Conservation (phyloP, 2,888 invertebrate genomes). For the Leptopterna dolabrata region DNA sequence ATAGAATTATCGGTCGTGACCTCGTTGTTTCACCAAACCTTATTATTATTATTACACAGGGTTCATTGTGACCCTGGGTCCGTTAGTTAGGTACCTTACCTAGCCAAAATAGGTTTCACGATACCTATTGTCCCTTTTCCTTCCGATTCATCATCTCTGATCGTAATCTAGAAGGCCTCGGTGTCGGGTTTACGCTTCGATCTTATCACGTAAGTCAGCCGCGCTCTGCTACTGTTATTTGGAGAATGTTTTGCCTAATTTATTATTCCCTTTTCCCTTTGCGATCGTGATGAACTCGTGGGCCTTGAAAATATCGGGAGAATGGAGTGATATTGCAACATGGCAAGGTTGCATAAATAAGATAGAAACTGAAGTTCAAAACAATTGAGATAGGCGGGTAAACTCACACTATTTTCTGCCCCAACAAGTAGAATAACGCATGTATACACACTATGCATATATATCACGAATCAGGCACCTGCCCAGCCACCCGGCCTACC, state of each 20-base stretch:
- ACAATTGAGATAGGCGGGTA: too few relatives aligned
- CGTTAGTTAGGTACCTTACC: not conserved
- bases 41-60: too few relatives aligned
- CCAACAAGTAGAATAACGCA: too few relatives aligned
- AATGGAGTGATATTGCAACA: not conserved
- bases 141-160: not conserved
- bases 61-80: not conserved
- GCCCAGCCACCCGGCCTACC: too few relatives aligned
- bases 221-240: not conserved
- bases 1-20: too few relatives aligned
- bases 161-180: not conserved
- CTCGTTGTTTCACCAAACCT: too few relatives aligned
- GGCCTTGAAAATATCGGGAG: not conserved
- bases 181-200: not conserved
- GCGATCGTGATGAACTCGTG: not conserved
- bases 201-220: not conserved
- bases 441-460: too few relatives aligned
- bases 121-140: not conserved
- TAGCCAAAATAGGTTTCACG: not conserved
- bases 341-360: too few relatives aligned
- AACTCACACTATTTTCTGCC: too few relatives aligned
- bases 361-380: too few relatives aligned
- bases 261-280: not conserved
- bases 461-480: too few relatives aligned
- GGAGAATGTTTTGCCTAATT: not conserved